phyloP scores from a whole-genome alignment of 2,797 vertebrate species.

The Propithecus perrieri region DNA sequence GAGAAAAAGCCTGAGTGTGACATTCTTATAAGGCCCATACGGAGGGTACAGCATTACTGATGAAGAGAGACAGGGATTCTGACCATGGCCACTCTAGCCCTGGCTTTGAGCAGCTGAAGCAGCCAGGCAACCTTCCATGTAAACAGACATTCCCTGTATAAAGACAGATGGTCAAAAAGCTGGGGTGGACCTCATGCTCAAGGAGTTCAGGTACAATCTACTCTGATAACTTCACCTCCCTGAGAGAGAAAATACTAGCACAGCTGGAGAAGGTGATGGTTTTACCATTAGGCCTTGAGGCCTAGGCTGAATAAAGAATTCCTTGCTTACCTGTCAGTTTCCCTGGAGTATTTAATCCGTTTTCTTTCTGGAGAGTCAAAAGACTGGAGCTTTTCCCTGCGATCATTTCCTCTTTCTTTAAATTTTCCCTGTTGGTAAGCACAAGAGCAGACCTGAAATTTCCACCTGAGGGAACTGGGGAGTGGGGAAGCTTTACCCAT shows the following conservation, averaged over 20 bases:
- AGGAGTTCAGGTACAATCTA: not conserved
- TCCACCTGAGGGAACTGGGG: not conserved
- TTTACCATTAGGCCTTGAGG: not conserved
- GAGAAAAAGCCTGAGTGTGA: not conserved
- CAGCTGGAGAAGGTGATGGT: not conserved
- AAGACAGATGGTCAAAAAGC: not conserved
- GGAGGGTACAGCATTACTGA: not conserved
- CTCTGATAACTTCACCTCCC: not conserved
- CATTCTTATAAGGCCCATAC: not conserved
- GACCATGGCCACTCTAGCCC: not conserved
- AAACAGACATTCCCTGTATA: not conserved
- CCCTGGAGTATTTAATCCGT: slow-evolving; percentile 82
- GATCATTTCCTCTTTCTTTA: slow-evolving; percentile 86
- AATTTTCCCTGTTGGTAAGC: slow-evolving; percentile 83
- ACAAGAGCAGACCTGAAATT: slow-evolving; percentile 48
- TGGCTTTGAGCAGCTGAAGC: not conserved
- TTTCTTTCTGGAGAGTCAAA: slow-evolving; percentile 87
- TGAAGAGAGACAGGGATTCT: not conserved
- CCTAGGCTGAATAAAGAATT: not conserved
- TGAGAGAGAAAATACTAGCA: not conserved
- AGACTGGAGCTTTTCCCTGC: slow-evolving; percentile 85
- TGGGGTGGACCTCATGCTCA: not conserved
- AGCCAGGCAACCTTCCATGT: not conserved
- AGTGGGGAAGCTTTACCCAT: not conserved
- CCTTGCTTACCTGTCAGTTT: slow-evolving; percentile 82